Evolutionary conservation across 1,140 invertebrate species (phyloP).

Genomic region (Ylistrum balloti): DNA sequence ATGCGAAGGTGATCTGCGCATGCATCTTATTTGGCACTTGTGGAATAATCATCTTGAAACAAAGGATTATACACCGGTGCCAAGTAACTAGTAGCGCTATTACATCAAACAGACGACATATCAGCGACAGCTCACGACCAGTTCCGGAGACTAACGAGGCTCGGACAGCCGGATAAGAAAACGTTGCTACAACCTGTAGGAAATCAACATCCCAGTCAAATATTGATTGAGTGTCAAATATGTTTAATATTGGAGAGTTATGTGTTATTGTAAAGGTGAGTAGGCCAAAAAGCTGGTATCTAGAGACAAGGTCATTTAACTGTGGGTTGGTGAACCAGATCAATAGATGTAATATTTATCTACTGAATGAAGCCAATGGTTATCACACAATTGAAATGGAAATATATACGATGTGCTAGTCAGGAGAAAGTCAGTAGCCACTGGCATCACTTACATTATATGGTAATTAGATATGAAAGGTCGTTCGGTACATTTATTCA

Average conservation of each 20-base stretch:
- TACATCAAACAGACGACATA: slow-evolving; percentile 5
- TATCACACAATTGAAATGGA: slow-evolving; percentile 8
- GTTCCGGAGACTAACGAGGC: not conserved
- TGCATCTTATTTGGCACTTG: slow-evolving; percentile 65
- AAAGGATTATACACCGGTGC: slow-evolving; percentile 62
- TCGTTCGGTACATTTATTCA: not conserved
- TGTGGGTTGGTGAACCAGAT: not conserved
- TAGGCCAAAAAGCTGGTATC: not conserved
- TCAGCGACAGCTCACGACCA: not conserved
- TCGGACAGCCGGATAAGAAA: not conserved
- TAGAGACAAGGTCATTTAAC: not conserved
- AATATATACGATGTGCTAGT: not conserved
- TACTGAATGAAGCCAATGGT: too few relatives aligned
- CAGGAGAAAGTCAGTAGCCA: not conserved
- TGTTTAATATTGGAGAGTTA: not conserved
- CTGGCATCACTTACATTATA: not conserved
- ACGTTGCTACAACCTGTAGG: too few relatives aligned
- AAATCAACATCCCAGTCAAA: not conserved
- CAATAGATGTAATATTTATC: not conserved
- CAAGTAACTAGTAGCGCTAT: slow-evolving; percentile 61
- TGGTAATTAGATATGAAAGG: not conserved
- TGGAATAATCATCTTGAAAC: slow-evolving; percentile 61
- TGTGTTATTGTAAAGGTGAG: not conserved
- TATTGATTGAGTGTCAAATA: not conserved
- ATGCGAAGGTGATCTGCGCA: not conserved